These are phyloP conservation scores for Turritopsis dohrnii DNA, from an alignment of 30 jellyfish, hydroid and myxozoan genomes.

Conservation along the genomic window DNA sequence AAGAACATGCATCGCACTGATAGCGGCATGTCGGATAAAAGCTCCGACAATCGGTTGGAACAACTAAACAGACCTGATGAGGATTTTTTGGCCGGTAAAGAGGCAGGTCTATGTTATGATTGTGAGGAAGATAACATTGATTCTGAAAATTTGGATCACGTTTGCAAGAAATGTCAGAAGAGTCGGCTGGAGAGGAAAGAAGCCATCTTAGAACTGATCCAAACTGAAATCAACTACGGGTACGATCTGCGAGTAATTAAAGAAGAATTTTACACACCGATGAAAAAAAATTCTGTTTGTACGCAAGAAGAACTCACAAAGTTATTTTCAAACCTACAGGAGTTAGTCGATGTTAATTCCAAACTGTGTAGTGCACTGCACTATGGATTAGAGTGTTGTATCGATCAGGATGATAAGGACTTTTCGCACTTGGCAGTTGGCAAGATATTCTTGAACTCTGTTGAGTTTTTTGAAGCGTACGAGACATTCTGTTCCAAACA, in stretches of 20 bases:
- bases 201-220: slow-evolving; percentile 84
- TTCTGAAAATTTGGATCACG: neutral
- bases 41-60: neutral
- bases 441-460: slow-evolving; percentile 60
- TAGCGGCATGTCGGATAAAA: neutral
- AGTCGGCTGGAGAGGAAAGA: slow-evolving; percentile 74
- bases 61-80: neutral
- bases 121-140: neutral
- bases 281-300: slow-evolving; percentile 60
- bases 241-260: slow-evolving; percentile 69
- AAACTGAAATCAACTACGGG: slow-evolving; percentile 82
- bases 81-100: slow-evolving; percentile 32
- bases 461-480: slow-evolving; percentile 78
- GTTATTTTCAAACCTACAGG: slow-evolving; percentile 76
- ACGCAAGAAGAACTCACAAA: slow-evolving; percentile 57
- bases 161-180: slow-evolving; percentile 51
- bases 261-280: slow-evolving; percentile 86
- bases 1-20: neutral
- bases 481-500: slow-evolving; percentile 78
- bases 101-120: slow-evolving; percentile 38
- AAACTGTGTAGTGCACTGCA: slow-evolving; percentile 71
- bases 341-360: slow-evolving; percentile 76
- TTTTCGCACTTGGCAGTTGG: slow-evolving; percentile 64
- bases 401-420: slow-evolving; percentile 66
- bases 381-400: slow-evolving; percentile 72